A percentile compares a stretch with the other conserved stretches of the same genome.
These are phyloP conservation scores for Clarias fuscus DNA, from an alignment of 2,797 vertebrate genomes.

Conservation along the genomic window DNA sequence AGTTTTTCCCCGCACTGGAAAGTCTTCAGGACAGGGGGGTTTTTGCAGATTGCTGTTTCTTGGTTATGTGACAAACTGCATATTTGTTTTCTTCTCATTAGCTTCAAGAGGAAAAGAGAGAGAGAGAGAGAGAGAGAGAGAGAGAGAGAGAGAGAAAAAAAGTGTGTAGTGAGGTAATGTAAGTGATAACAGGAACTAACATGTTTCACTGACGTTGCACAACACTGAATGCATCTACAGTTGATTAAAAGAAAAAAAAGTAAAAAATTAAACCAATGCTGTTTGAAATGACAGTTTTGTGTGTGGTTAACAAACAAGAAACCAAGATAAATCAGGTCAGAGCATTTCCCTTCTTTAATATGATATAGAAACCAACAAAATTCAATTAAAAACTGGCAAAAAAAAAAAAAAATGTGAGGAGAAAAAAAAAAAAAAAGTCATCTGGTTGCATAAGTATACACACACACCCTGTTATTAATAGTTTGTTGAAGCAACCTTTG, in stretches of 20 bases:
- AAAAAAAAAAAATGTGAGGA: too few relatives aligned
- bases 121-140: too few relatives aligned
- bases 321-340: not conserved
- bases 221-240: not conserved
- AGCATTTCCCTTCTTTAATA: not conserved
- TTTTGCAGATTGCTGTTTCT: not conserved
- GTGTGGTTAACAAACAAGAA: not conserved
- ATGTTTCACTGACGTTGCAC: not conserved
- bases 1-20: not conserved
- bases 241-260: too few relatives aligned
- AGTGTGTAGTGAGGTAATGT: not conserved
- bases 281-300: not conserved
- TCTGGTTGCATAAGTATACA: not conserved
- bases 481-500: not conserved
- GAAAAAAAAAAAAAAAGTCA: not conserved
- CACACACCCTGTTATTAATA: not conserved
- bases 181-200: constrained; percentile 5
- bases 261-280: not conserved
- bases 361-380: not conserved
- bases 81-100: not conserved
- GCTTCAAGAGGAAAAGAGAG: not conserved
- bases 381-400: not conserved
- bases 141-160: not conserved
- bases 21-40: constrained; percentile 1
- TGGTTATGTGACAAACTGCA: not conserved